Percentiles rank a stretch among this genome's conserved stretches.
Evolutionary conservation across 2,888 invertebrate species (phyloP).

Genomic region (Clusia tigrina): DNA sequence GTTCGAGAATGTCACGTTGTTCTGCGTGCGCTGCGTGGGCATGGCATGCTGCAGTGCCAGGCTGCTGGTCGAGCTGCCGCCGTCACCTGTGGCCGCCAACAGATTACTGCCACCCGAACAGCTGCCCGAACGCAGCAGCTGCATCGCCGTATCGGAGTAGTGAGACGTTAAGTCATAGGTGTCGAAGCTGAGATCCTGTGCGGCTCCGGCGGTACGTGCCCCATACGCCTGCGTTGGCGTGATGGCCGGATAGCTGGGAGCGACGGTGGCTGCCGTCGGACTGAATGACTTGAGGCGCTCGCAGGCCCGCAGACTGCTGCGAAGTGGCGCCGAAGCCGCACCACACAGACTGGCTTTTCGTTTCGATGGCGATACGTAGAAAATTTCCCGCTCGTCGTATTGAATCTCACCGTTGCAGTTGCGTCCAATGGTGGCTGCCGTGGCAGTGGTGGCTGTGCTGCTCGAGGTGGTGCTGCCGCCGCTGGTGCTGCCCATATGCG

Average conservation of each 20-base stretch:
- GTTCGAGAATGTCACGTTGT: constrained; percentile 61
- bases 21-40: constrained; percentile 39
- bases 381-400: constrained; percentile 61
- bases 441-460: constrained; percentile 49
- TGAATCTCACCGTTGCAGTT: constrained; percentile 44
- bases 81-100: constrained; percentile 35
- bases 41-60: constrained; percentile 24
- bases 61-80: constrained; percentile 40
- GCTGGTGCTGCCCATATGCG: constrained; percentile 53
- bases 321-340: constrained; percentile 28
- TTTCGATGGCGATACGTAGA: constrained; percentile 62
- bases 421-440: constrained; percentile 37
- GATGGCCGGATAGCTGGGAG: constrained; percentile 46
- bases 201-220: constrained; percentile 40
- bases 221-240: constrained; percentile 46
- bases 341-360: constrained; percentile 49
- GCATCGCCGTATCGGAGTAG: constrained; percentile 53
- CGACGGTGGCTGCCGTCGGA: constrained; percentile 37
- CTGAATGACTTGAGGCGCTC: constrained; percentile 37
- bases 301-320: constrained; percentile 31
- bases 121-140: constrained; percentile 46
- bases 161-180: constrained; percentile 51
- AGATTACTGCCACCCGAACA: constrained; percentile 42
- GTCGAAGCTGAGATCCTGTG: constrained; percentile 45
- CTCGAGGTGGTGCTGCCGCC: constrained; percentile 54